Evolutionary conservation across 2,888 invertebrate genomes (phyloP), one percentile per base, ranked within the genome.

Genomic region (Agrotis ipsilon): DNA sequence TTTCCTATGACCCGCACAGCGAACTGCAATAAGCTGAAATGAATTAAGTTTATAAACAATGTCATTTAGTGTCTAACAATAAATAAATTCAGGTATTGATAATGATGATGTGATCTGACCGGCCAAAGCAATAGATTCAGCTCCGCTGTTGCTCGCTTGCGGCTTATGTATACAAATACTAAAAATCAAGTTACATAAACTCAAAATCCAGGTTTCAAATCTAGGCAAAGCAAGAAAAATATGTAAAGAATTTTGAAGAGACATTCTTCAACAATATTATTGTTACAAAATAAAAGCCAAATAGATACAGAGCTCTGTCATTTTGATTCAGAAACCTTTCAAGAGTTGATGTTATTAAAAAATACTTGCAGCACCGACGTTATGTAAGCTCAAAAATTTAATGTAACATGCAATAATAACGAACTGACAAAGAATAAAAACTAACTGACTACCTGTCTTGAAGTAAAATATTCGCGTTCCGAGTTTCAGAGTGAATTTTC

Each of bases 321-420:
- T 59, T 66, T 59, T 76, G 43, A 49, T 24, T 24, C 49, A 62
- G 46, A 55, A 59, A 74, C 14, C 19, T 59, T 69, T 58, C 27
- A 76, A 59, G 61, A 62, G 52, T 54, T 59, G 49, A 68, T 61
- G 32, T 65, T 80, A 80, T 66, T 72, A 72, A 72, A n/a, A 79
- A 79, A 79, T 72, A 68, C 19, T 57, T 55, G 46, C 57, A 54
- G 62, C 24, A 14, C 19, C 58, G 52, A 63, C 24, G 45, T 60
- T 57, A 61, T 58, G 60, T 52, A 27, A 62, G 11, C 32, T 61
- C 39, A 45, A 69, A 73, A 80, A 73, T 72, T 32, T 58, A 27
- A 76, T 60, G 32, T 48, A 27, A 73, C 69, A 60, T 68, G 52
- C n/a, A 58, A 75, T 67, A 77, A 77, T 76, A 80, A 73, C 79